A percentile compares a stretch with the other conserved stretches of the same genome.
Evolutionary conservation across 2,888 invertebrate species (phyloP).

Genomic region (Thelaira solivaga): DNA sequence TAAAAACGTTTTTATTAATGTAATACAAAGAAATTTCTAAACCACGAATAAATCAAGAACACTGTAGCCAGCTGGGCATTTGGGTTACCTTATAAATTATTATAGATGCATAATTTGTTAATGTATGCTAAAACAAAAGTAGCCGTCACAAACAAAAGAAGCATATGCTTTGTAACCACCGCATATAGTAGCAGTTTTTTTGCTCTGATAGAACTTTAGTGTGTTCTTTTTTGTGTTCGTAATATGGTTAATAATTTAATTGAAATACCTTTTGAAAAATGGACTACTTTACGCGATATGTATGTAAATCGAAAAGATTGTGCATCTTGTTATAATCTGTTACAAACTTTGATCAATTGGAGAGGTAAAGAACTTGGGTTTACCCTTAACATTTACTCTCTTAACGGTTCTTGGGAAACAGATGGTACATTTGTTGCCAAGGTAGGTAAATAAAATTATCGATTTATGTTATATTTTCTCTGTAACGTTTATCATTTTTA

Average conservation of each 20-base stretch:
- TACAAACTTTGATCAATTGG: slow-evolving; percentile 70
- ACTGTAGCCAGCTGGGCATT: no score
- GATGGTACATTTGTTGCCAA: slow-evolving; percentile 74
- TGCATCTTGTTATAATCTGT: slow-evolving; percentile 64
- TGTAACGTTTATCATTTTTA: not conserved
- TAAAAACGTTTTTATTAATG: no score
- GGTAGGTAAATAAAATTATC: slow-evolving; percentile 62
- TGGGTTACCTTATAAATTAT: no score
- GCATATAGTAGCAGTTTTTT: no score
- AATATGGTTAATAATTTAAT: slow-evolving; percentile 48
- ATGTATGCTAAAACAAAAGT: no score
- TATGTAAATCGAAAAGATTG: slow-evolving; percentile 57
- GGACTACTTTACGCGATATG: slow-evolving; percentile 65
- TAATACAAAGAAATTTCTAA: no score
- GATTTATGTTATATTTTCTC: not conserved
- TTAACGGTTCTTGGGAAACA: slow-evolving; percentile 71
- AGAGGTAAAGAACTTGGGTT: slow-evolving; percentile 63
- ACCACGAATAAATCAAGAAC: no score
- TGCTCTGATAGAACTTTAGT: no score
- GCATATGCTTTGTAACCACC: no score
- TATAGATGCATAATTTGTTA: no score
- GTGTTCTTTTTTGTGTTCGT: not conserved
- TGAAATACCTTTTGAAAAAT: slow-evolving; percentile 61
- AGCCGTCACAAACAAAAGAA: no score
- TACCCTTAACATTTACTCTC: slow-evolving; percentile 65